phyloP scores from a whole-genome alignment of 1,140 invertebrate genomes.

The Meloidogyne floridensis region DNA sequence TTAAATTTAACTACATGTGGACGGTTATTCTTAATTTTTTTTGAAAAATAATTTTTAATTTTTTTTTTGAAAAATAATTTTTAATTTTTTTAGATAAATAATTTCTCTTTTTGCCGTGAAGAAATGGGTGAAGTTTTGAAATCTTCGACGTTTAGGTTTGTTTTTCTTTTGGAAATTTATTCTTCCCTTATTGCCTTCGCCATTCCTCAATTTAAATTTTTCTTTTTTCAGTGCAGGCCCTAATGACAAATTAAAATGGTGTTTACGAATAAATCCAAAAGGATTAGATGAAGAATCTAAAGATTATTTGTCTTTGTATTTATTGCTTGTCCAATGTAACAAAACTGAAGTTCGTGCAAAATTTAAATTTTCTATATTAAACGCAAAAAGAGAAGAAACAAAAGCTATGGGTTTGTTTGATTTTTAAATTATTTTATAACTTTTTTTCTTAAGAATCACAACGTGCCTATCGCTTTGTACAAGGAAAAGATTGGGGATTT shows the following conservation, averaged over 20 bases:
- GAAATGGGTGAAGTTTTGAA: constrained; percentile 77
- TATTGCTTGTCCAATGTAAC: constrained; percentile 97
- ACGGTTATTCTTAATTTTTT: constrained; percentile 66
- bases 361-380: constrained; percentile 95
- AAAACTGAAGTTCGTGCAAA: constrained; percentile 99
- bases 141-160: constrained; percentile 92
- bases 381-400: constrained; percentile 93
- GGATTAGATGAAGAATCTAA: constrained; percentile 82
- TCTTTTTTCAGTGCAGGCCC: constrained; percentile 24
- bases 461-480: constrained; percentile 94
- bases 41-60: neutral
- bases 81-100: constrained; percentile 79
- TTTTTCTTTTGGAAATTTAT: too few species aligned
- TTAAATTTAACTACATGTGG: constrained; percentile 99
- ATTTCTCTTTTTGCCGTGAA: constrained; percentile 91
- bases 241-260: constrained; percentile 66
- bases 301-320: constrained; percentile 97
- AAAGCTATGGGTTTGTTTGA: constrained; percentile 88
- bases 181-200: too few species aligned
- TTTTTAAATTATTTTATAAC: neutral
- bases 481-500: constrained; percentile 99
- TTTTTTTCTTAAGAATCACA: constrained; percentile 74
- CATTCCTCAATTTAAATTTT: neutral
- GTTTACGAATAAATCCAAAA: constrained; percentile 98
- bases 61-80: neutral